These are phyloP conservation scores for Ichneumoninae sp. DNA, from an alignment of 2,888 invertebrate species.

Conservation along the genomic window DNA sequence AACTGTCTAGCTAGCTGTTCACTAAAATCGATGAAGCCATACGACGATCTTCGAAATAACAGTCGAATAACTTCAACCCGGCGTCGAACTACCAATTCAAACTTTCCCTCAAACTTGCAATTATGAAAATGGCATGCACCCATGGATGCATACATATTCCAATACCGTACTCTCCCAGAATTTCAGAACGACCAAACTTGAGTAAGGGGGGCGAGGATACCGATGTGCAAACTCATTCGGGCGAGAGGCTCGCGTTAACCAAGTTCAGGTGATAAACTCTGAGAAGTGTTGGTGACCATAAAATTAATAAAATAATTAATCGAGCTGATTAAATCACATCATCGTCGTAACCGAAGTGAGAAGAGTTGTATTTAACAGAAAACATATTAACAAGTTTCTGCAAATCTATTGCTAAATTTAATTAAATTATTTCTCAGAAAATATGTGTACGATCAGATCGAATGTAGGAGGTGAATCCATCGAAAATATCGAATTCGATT, in stretches of 20 bases:
- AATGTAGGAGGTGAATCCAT: no score
- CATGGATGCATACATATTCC: conserved; percentile 31
- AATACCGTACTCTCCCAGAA: conserved; percentile 19
- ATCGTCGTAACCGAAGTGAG: background rate
- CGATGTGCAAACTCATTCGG: conserved; percentile 5
- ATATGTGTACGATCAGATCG: no score
- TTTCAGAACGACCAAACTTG: conserved; percentile 37
- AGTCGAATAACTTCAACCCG: conserved; percentile 2
- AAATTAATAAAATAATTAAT: background rate
- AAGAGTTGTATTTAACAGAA: no score
- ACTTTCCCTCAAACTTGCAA: conserved; percentile 20
- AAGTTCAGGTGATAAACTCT: background rate
- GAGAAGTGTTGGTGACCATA: background rate
- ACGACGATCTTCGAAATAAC: conserved; percentile 1
- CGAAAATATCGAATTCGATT: no score
- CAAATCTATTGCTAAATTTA: background rate
- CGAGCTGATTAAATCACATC: background rate
- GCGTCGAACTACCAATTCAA: conserved; percentile 12
- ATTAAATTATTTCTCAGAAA: no score
- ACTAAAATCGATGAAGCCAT: background rate
- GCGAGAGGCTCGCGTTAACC: background rate
- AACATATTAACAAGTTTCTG: no score
- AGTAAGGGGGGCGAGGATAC: background rate
- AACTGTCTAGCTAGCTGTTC: background rate
- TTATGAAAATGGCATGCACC: conserved; percentile 23